Conservation (phyloP, 1,140 invertebrate genomes). For the Drosophila repleta region DNA sequence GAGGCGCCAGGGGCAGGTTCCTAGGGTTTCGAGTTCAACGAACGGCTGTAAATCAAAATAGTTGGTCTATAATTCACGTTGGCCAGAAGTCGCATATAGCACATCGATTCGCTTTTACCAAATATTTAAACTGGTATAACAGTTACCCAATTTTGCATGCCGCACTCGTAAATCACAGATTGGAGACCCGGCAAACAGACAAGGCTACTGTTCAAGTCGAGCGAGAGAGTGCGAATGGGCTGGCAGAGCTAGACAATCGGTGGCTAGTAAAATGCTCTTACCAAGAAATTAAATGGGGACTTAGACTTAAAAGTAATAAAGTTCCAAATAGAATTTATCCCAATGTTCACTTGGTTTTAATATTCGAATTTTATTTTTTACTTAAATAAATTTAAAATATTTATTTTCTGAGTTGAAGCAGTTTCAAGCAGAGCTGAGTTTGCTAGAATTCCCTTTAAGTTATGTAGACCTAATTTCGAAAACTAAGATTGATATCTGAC, state of each 20-base stretch:
- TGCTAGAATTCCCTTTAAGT: too few species aligned
- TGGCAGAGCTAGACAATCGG: neutral
- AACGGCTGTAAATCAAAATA: constrained; percentile 65
- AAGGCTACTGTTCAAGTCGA: neutral
- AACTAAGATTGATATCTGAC: too few species aligned
- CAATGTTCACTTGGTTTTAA: too few species aligned
- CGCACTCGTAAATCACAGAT: constrained; percentile 67
- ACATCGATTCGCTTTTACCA: constrained; percentile 63
- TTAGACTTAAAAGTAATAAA: too few species aligned
- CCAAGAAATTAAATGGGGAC: too few species aligned
- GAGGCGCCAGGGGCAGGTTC: constrained; percentile 15
- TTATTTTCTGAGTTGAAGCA: too few species aligned
- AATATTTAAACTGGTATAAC: constrained; percentile 65
- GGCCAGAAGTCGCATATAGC: constrained; percentile 40
- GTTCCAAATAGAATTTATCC: too few species aligned
- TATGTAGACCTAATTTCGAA: too few species aligned
- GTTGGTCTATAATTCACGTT: constrained; percentile 65
- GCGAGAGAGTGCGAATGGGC: neutral
- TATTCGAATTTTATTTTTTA: too few species aligned
- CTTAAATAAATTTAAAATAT: neutral
- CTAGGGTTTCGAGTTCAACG: constrained; percentile 42
- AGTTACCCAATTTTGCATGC: constrained; percentile 70
- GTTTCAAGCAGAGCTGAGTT: too few species aligned
- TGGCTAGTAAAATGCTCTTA: constrained; percentile 15
- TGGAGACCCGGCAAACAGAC: constrained; percentile 18